A percentile compares a stretch with the other conserved stretches of the same genome.
Conservation (phyloP, 2,797 vertebrate species). For the Astyanax mexicanus region DNA sequence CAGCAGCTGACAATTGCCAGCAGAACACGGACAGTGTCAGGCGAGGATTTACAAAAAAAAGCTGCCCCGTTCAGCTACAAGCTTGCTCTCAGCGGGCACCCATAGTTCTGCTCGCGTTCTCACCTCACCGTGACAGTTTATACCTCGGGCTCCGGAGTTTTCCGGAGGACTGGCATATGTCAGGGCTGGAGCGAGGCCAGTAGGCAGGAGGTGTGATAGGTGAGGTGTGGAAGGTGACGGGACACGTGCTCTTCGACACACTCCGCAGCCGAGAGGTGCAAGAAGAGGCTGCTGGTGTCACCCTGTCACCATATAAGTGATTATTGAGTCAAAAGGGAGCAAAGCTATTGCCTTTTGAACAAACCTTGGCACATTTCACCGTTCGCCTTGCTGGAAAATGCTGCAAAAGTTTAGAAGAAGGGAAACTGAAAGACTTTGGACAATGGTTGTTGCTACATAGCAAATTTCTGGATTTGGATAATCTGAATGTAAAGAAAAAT, state of each 20-base stretch:
- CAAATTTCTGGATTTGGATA: no score
- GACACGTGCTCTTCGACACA: conserved; percentile 18
- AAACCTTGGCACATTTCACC: not conserved
- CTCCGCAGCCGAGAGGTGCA: conserved; percentile 24
- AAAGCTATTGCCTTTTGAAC: conserved; percentile 29
- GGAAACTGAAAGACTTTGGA: not conserved
- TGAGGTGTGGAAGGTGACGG: conserved; percentile 34
- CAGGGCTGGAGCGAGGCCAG: conserved; percentile 37
- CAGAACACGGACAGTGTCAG: conserved; percentile 34
- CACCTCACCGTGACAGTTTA: conserved; percentile 52
- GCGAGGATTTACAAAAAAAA: conserved; percentile 46
- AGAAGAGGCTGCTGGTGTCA: conserved; percentile 38
- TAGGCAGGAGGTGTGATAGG: conserved; percentile 31
- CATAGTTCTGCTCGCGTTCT: conserved; percentile 40
- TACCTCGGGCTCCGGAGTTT: conserved; percentile 42
- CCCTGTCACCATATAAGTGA: conserved; percentile 31
- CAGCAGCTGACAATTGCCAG: conserved; percentile 50
- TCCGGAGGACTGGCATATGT: conserved; percentile 40
- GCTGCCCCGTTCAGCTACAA: conserved; percentile 35
- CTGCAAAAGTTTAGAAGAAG: not conserved
- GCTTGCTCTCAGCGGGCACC: conserved; percentile 42
- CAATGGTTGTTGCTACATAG: not conserved
- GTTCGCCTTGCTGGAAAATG: not conserved
- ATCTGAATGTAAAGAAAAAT: no score
- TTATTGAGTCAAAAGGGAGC: conserved; percentile 43